Base-by-base conservation (phyloP, 1,140 invertebrate species). In the Lasioglossum baleicum region DNA sequence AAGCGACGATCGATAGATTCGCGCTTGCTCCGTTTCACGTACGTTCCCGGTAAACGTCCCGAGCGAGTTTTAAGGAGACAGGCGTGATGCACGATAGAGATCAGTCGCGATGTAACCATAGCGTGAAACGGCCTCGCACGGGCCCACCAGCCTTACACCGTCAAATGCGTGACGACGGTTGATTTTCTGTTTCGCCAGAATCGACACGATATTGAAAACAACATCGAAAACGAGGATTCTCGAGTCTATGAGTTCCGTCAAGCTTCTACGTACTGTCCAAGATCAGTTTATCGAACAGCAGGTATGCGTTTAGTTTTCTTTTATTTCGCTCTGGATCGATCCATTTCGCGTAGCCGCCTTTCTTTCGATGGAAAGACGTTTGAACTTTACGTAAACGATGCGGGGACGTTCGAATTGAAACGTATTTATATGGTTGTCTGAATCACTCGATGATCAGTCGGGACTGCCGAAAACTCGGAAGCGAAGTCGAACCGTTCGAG, bases 31-130 rank as follows among this genome's bases (percentile, higher is more conserved):
- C 64, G 80, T 83, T 67, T 56, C 56, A 22, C 61, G 44, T 63
- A 40, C 64, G 53, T 83, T 68, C 69, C 84, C 81, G 73, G 80
- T 61, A 80, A 83, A 65, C 51, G 71, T 63, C 68, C 80, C 80
- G 88, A 89, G 84, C 83, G 80, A 85, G 85, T 85, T 90, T 90
- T 86, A 88, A 90, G 88, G 87, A 89, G 81, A 83, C 86, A 69
- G 73, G 68, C 85, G 82, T 75, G 83, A 85, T 88, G 88, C 81
- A 85, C 71, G 82, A 73, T 69, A 84, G 69, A 78, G 85, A 87
- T 91, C 91, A 93, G 92, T 93, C 92, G 92, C 91, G 89, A 93
- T 93, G 92, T 93, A 93, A 93, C 91, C 92, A 88, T 86, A 87
- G 90, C 84, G 90, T 87, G 88, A 89, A 87, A 90, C 89, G 92